A percentile compares a stretch with the other conserved stretches of the same genome.
phyloP scores from a whole-genome alignment of 1,140 invertebrate species.

The Sarcophaga bullata region DNA sequence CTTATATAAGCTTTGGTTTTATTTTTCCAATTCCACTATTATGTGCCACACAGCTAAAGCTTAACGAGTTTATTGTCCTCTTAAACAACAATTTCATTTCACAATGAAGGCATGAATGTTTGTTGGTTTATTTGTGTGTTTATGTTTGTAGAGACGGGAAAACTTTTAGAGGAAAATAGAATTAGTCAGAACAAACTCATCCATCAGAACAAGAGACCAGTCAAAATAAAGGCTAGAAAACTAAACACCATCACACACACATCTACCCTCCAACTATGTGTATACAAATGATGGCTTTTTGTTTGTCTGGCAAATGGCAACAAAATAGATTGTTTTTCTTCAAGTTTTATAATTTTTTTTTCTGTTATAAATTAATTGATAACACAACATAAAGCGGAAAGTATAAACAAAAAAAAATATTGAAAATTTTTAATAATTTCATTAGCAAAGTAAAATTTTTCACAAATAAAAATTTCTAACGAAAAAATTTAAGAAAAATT shows the following conservation, averaged over 20 bases:
- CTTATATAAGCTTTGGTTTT: slow-evolving; percentile 22
- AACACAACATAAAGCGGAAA: not conserved
- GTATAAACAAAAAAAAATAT: not conserved
- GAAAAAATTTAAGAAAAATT: too few species aligned
- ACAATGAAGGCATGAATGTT: not conserved
- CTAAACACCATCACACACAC: not conserved
- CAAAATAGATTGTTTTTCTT: not conserved
- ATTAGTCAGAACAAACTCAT: slow-evolving; percentile 7
- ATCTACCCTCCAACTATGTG: too few species aligned
- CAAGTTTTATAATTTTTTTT: not conserved
- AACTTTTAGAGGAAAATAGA: not conserved
- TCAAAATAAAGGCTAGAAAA: slow-evolving; percentile 1
- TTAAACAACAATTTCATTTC: not conserved
- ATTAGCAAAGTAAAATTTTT: not conserved
- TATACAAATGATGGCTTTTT: not conserved
- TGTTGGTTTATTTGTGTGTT: not conserved
- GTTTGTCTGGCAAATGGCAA: not conserved
- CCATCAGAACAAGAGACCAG: not conserved
- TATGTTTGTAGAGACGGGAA: not conserved
- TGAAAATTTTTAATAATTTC: slow-evolving; percentile 8
- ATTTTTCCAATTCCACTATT: slow-evolving; percentile 28
- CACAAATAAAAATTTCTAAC: not conserved
- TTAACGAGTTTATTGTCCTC: slow-evolving; percentile 37
- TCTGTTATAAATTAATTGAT: not conserved
- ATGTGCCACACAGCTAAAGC: not conserved